phyloP scores from a whole-genome alignment of 2,113 vertebrate species.

The Otocyon megalotis region DNA sequence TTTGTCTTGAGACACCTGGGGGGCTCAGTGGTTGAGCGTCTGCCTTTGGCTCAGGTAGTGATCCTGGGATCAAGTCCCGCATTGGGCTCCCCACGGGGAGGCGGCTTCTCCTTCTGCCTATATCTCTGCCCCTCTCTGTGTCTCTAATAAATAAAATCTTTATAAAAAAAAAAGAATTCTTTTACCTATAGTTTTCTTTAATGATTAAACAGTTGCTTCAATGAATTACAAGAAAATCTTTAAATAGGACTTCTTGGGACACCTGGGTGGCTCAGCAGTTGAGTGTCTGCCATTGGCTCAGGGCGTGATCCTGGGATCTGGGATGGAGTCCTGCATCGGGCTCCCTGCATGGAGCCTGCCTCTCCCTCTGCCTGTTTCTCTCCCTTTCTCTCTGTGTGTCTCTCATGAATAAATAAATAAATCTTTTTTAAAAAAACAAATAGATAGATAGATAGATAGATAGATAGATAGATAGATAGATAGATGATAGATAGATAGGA shows the following conservation, averaged over 20 bases:
- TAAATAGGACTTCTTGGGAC: not conserved
- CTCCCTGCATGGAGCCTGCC: not conserved
- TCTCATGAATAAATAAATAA: not conserved
- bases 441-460: too few relatives aligned
- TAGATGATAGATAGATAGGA: too few relatives aligned
- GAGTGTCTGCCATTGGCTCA: not conserved
- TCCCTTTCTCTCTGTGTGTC: not conserved
- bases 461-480: too few relatives aligned
- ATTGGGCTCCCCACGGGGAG: too few relatives aligned
- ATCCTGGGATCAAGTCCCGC: too few relatives aligned
- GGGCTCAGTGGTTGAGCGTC: too few relatives aligned
- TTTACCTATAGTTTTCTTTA: constrained; percentile 40
- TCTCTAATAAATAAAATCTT: too few relatives aligned
- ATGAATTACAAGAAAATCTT: constrained; percentile 42
- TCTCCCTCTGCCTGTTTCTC: not conserved
- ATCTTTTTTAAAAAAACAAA: not conserved
- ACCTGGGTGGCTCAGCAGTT: not conserved
- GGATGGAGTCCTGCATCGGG: not conserved
- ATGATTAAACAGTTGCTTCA: constrained; percentile 52
- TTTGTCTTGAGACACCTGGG: not conserved
- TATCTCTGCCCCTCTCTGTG: too few relatives aligned
- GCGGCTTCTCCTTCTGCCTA: too few relatives aligned
- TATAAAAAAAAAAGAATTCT: not conserved
- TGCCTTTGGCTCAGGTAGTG: too few relatives aligned
- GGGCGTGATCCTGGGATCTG: not conserved